Evolutionary conservation across 2,113 vertebrate species (phyloP).

Genomic region (Centropus bengalensis): DNA sequence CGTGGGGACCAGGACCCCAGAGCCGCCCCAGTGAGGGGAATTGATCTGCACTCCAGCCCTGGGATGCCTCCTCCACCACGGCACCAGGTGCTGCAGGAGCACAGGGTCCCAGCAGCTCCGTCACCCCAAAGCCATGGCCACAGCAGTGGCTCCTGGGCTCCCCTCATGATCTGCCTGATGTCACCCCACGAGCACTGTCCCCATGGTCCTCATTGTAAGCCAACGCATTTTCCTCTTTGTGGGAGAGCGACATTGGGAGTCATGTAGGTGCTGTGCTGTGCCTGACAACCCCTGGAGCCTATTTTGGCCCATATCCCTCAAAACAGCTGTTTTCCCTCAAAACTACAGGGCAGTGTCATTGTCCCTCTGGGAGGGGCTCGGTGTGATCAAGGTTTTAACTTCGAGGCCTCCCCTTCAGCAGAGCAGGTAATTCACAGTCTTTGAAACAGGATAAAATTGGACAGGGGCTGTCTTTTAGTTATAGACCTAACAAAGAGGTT

Average conservation of each 20-base stretch:
- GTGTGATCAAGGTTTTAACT: neutral
- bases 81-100: no score
- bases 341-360: neutral
- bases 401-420: neutral
- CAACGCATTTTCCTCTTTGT: no score
- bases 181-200: no score
- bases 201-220: no score
- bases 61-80: no score
- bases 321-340: neutral
- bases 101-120: no score
- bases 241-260: neutral
- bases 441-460: neutral
- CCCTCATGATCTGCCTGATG: neutral
- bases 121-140: no score
- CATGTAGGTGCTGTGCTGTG: neutral
- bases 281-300: no score
- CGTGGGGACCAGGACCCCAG: fast-evolving
- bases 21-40: no score
- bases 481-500: neutral
- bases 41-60: neutral
- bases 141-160: fast-evolving
- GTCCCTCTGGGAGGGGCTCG: neutral
- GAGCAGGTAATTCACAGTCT: neutral
- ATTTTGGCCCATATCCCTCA: neutral
- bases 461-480: neutral